Conservation (phyloP, 2,888 invertebrate species). For the Vanessa cardui region DNA sequence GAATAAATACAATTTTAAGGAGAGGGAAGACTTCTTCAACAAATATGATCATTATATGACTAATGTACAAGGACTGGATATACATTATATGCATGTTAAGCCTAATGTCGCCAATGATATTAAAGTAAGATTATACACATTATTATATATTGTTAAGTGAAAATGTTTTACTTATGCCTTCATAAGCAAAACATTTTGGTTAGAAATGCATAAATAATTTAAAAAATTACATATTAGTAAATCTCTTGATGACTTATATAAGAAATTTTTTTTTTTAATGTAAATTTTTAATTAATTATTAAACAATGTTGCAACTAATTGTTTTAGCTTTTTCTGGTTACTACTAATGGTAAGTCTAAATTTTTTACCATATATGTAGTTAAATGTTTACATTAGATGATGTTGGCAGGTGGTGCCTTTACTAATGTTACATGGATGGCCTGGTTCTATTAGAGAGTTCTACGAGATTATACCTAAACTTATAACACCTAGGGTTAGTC, state of each 20-base stretch:
- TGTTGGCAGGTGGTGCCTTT: constrained; percentile 81
- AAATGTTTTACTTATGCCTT: no score
- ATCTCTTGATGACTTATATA: no score
- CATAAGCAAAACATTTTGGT: no score
- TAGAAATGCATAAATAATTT: no score
- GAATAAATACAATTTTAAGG: constrained; percentile 85
- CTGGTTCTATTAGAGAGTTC: constrained; percentile 91
- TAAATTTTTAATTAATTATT: no score
- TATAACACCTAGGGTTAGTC: constrained; percentile 73
- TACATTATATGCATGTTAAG: constrained; percentile 89
- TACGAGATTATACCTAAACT: constrained; percentile 88
- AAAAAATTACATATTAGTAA: no score
- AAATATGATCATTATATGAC: constrained; percentile 89
- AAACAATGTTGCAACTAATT: no score
- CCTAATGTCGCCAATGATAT: constrained; percentile 66
- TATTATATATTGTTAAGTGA: no score
- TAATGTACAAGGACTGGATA: constrained; percentile 86
- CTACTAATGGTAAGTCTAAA: no score
- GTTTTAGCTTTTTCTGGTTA: no score
- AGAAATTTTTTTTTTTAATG: no score
- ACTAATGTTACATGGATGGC: constrained; percentile 92
- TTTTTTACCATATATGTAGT: constrained; percentile 12
- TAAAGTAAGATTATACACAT: constrained; percentile 46
- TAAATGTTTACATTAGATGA: background rate
- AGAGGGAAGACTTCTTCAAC: constrained; percentile 88